Base-by-base conservation (phyloP, 2,113 vertebrate genomes). In the Cariama cristata region DNA sequence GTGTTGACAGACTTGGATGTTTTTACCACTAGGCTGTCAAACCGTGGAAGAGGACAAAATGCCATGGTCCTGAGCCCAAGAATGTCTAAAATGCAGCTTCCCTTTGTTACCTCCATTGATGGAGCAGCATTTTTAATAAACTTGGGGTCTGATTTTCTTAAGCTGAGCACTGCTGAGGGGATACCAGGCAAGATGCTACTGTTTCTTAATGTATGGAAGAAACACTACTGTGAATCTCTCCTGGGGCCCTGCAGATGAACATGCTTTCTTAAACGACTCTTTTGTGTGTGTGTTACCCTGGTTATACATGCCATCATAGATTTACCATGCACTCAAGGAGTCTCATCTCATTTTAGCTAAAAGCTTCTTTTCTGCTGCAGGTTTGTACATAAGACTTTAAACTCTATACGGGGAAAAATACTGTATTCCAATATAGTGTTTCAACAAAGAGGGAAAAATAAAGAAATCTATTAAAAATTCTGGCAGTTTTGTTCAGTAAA, bases 381-480 rank as follows among this genome's bases (percentile, higher is more conserved):
- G 38, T 82, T 92, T 35, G 23, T 63, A 50, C 20, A 20, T 28
- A 97, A 59, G 83, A 90, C 79, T 90, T 77, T 77, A 79, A 86
- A 87, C 80, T 96, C 63, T 56, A 35, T 47, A 33, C 28, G 75
- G 84, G 69, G 59, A 53, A 93, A 85, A 88, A 63, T 7, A 49
- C 3, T 55, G 22, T 59, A 76, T 80, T 89, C 85, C 72, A 90
- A 74, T 72, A 95, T 40, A 89, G 85, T 56, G 88, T 63, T 60
- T 80, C 16, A 68, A 59, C 62, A 69, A 45, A 89, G 73, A 76
- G 67, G 74, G 75, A 80, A 59, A 84, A 96, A 96, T 87, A 97
- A 97, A 96, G 79, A 55, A 67, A 96, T 97, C 96, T 94, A 47
- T 97, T 93, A 94, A 96, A 96, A 79, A 89, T 71, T 52, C 92